Evolutionary conservation across 2,888 invertebrate species (phyloP), one percentile per base, ranked within the genome.

Genomic region (Drosophila bunnanda): DNA sequence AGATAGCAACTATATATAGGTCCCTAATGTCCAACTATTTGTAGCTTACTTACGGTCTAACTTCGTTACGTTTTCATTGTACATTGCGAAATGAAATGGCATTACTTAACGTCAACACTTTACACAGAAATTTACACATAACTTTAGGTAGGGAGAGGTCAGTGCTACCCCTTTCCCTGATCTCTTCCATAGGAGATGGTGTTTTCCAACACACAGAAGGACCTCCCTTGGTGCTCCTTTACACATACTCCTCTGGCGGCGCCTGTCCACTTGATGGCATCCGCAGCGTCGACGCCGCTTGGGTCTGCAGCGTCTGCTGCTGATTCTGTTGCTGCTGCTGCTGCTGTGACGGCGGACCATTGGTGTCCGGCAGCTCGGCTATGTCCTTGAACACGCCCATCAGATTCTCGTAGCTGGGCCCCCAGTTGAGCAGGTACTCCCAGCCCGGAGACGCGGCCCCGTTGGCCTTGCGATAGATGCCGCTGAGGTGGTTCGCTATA

Each of bases 361-460:
- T 95, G 53, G 95, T 94, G 91, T 98, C 98, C 5, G 98, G 98
- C 82, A 98, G 93, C 93, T 98, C 97, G 50, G 98, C 98, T 88
- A 98, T 98, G 93, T 98, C 98, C 93, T 97, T 98, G 90, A 98
- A 98, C 54, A 98, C 98, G 30, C 98, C 98, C 76, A 98, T 97
- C 91, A 98, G 94, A 91, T 97, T 98, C 92, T 98, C 97, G 92
- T 98, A 98, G 93, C 98, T 98, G 22, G 98, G 97, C 10, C 98
- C 98, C 98, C 98, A 98, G 92, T 98, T 98, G 65, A 98, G 94
- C 77, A 98, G 93, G 91, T 98, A 98, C 91, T 98, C 98, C 97
- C 98, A 98, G 60, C 98, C 97, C 0, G 97, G 96, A 1, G 96
- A 96, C 8, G 93, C 93, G 1, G 87, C 78, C 55, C 96, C 96